Percentiles rank a stretch among this genome's conserved stretches.
Evolutionary conservation across 2,888 invertebrate species (phyloP).

Genomic region (Theodoxus fluviatilis): DNA sequence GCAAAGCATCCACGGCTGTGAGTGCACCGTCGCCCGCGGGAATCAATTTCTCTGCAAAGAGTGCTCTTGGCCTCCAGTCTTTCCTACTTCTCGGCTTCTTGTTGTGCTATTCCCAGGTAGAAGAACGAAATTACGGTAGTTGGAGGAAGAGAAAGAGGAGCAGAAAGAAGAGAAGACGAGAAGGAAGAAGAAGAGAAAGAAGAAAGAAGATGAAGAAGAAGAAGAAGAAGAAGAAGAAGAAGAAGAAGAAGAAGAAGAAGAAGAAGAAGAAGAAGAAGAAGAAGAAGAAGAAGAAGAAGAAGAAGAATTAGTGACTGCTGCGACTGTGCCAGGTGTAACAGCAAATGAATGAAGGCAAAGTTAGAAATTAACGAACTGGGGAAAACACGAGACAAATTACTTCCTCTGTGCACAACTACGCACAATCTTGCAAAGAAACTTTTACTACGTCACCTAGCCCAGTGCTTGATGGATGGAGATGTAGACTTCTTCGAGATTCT

Average conservation of each 20-base stretch:
- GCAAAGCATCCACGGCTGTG: too few species aligned
- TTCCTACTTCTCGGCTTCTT: too few species aligned
- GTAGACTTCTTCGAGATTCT: too few species aligned
- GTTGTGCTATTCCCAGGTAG: too few species aligned
- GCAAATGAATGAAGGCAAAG: constrained; percentile 6
- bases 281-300: constrained; percentile 5
- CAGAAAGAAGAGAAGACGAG: neutral
- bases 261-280: constrained; percentile 21
- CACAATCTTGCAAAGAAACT: too few species aligned
- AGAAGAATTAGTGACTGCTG: constrained; percentile 6
- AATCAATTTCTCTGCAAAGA: too few species aligned
- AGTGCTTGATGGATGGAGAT: too few species aligned
- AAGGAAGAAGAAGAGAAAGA: neutral
- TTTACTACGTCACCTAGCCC: too few species aligned
- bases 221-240: neutral
- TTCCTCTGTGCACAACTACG: too few species aligned
- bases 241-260: neutral
- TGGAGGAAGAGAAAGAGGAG: neutral
- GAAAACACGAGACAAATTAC: neutral
- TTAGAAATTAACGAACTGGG: neutral
- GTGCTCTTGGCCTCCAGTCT: too few species aligned
- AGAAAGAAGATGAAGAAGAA: neutral
- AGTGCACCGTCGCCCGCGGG: too few species aligned
- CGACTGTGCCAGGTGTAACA: neutral
- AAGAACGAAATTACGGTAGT: neutral